Base-by-base conservation (phyloP, 2,888 invertebrate species). In the Dasypogon diadema region DNA sequence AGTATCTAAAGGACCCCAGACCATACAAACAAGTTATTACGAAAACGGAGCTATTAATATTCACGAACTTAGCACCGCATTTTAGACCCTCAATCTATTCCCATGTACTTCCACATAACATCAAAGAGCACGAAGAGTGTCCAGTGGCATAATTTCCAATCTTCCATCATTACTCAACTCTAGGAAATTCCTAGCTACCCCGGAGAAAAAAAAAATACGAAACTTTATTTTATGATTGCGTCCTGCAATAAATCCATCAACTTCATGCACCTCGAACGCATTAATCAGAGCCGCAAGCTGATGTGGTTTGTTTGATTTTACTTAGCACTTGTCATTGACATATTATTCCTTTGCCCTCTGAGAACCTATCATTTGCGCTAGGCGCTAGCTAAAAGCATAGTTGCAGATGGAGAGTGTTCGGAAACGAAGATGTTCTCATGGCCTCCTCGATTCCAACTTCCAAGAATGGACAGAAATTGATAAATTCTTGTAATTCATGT, bases 261-360 rank as follows among this genome's bases (percentile, higher is more conserved):
- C 14, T 34, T 70, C 54, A 34, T 70, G 30, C 54, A 16, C 54
- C 12, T 16, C 70, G 70, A 51, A 34, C 21, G 51, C 70, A 51
- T 70, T 70, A 54, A 70, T 70, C 70, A 70, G 46, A 24, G 70
- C 26, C 16, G 12, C 51, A 21, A 51, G 10, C 54, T 54, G 70
- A 51, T 54, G 70, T 18, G 54, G 70, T 54, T 70, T 70, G 70
- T 70, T 54, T 51, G 54, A 65, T 65, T 65, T 46, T 54, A 54
- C 70, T 74, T 74, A 74, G 58, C 74, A 74, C 74, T 74, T 74
- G 74, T 74, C 74, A 74, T 74, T 74, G 74, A 74, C 74, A 58
- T 60, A 74, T 74, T 60, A 18, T 48, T 8, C 51, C 22, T 24
- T 22, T 37, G 34, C 60, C 37, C 60, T 30, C 34, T 68, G 14